phyloP scores from a whole-genome alignment of 2,888 invertebrate genomes.

The Dendrolimus pini region DNA sequence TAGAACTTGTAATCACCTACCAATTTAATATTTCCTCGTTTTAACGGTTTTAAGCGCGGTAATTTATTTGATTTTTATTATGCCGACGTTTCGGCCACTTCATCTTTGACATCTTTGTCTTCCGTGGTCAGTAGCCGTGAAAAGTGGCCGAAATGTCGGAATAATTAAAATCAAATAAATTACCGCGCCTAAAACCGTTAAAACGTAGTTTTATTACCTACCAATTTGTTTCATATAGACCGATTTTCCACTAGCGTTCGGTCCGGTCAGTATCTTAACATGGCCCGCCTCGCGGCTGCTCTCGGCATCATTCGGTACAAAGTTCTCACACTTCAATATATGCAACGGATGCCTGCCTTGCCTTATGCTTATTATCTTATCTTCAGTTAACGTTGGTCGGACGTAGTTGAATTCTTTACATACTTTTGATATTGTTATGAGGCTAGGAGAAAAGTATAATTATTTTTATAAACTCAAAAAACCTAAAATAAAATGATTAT shows the following conservation, averaged over 20 bases:
- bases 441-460: constrained; percentile 48
- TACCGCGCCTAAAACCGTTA: no score
- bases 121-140: no score
- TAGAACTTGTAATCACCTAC: no score
- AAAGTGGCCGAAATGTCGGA: no score
- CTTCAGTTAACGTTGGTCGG: constrained; percentile 77
- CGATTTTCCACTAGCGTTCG: constrained; percentile 95
- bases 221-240: constrained; percentile 90
- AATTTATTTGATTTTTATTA: no score
- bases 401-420: constrained; percentile 81
- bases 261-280: constrained; percentile 90
- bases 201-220: constrained; percentile 15
- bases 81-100: no score
- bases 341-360: constrained; percentile 87
- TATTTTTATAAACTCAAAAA: not conserved
- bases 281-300: constrained; percentile 74
- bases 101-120: no score
- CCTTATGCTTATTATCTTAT: constrained; percentile 76
- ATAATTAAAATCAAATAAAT: no score
- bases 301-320: constrained; percentile 84
- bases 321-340: constrained; percentile 79
- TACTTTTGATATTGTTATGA: constrained; percentile 80
- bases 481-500: not conserved
- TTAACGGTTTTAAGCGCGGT: no score
- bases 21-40: no score